Conservation (phyloP, 2,888 invertebrate genomes). For the Lochmaea capreae region DNA sequence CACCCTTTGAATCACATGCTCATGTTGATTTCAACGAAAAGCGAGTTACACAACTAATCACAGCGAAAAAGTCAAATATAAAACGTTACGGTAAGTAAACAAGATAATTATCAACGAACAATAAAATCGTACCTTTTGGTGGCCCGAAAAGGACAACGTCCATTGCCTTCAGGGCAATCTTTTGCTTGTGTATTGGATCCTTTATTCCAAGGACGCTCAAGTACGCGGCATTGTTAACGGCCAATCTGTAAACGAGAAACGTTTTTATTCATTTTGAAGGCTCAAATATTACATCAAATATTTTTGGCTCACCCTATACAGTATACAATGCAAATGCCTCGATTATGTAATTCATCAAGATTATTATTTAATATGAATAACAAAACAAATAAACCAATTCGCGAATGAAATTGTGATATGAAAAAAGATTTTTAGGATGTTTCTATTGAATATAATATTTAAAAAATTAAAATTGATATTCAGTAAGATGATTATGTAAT, state of each 20-base stretch:
- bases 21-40: neutral
- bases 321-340: neutral
- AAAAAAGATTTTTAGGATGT: neutral
- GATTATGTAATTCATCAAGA: slow-evolving; percentile 9
- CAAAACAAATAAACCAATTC: slow-evolving; percentile 11
- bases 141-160: slow-evolving; percentile 98
- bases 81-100: slow-evolving; percentile 28
- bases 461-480: neutral
- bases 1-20: slow-evolving; percentile 1
- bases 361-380: slow-evolving; percentile 15
- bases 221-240: slow-evolving; percentile 94
- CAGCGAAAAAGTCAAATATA: slow-evolving; percentile 7
- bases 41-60: neutral
- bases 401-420: neutral
- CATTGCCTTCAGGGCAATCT: slow-evolving; percentile 97
- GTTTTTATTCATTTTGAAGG: neutral
- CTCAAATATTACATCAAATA: neutral
- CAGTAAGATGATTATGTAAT: neutral
- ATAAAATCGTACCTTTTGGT: slow-evolving; percentile 82
- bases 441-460: neutral
- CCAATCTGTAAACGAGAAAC: slow-evolving; percentile 75
- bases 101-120: neutral
- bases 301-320: neutral
- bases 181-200: slow-evolving; percentile 98
- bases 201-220: slow-evolving; percentile 92